Evolutionary conservation across 2,888 invertebrate species (phyloP).

Genomic region (Ophion costatus): DNA sequence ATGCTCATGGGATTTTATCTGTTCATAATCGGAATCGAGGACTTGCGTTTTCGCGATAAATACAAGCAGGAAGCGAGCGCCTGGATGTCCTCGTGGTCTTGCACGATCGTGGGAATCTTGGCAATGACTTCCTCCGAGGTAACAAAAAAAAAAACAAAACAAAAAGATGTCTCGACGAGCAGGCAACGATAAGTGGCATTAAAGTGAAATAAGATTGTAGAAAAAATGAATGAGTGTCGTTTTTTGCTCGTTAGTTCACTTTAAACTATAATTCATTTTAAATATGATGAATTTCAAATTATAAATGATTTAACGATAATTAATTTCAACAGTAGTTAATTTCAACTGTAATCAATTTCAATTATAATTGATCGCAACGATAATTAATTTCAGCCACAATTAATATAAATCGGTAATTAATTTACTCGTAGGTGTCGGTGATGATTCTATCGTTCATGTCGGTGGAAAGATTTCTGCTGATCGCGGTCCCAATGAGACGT

Average conservation of each 20-base stretch:
- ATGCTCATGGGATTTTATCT: slow-evolving; percentile 89
- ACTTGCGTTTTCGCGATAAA: slow-evolving; percentile 85
- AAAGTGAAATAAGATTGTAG: neutral
- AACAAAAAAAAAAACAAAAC: neutral
- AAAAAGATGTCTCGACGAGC: neutral
- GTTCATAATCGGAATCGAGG: slow-evolving; percentile 86
- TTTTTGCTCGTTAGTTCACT: no score
- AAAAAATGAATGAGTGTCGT: neutral
- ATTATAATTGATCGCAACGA: no score
- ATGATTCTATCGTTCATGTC: slow-evolving; percentile 89
- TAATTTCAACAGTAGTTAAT: neutral
- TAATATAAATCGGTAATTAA: no score
- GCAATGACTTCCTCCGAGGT: slow-evolving; percentile 89
- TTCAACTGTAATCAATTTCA: neutral
- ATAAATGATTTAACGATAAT: no score
- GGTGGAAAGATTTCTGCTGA: slow-evolving; percentile 87
- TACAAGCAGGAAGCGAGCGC: slow-evolving; percentile 86
- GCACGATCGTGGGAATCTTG: slow-evolving; percentile 86
- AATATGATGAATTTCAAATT: no score
- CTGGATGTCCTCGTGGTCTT: slow-evolving; percentile 89
- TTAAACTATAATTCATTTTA: no score
- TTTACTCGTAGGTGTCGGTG: slow-evolving; percentile 85
- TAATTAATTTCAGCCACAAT: no score
- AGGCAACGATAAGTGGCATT: neutral
- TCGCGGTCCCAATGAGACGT: slow-evolving; percentile 86